Evolutionary conservation across 2,113 vertebrate genomes (phyloP).

Genomic region (Vulpes lagopus): DNA sequence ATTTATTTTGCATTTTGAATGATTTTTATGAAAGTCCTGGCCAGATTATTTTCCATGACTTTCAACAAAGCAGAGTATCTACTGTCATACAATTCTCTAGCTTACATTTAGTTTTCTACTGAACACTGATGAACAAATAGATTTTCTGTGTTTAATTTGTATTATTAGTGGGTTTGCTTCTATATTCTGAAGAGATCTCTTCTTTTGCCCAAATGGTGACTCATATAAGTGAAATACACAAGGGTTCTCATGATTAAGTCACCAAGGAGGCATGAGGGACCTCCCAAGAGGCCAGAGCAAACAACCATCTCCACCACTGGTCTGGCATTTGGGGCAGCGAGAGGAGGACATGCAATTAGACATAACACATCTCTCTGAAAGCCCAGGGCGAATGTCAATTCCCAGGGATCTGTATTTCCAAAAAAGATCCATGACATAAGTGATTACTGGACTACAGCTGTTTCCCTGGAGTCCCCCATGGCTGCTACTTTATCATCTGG

Average conservation of each 20-base stretch:
- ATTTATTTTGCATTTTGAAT: not conserved
- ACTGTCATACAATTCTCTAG: not conserved
- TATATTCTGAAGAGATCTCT: slow-evolving; percentile 60
- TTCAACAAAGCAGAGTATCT: not conserved
- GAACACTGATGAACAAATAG: not conserved
- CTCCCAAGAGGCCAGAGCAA: slow-evolving; percentile 69
- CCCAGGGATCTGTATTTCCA: slow-evolving; percentile 24
- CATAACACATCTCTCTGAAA: slow-evolving; percentile 54
- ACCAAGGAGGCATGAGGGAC: slow-evolving; percentile 72
- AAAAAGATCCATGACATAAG: slow-evolving; percentile 42
- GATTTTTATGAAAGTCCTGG: not conserved
- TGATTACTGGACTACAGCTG: slow-evolving; percentile 13
- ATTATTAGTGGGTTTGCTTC: slow-evolving; percentile 59
- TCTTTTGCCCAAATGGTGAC: slow-evolving; percentile 66
- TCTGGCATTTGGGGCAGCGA: slow-evolving; percentile 62
- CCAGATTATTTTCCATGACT: not conserved
- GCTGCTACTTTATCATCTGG: not conserved
- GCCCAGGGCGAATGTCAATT: slow-evolving; percentile 34
- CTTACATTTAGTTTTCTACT: slow-evolving; percentile 43
- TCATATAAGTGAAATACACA: slow-evolving; percentile 77
- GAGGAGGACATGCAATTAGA: slow-evolving; percentile 32
- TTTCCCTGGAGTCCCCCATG: not conserved
- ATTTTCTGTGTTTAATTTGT: slow-evolving; percentile 65
- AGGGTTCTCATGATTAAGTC: slow-evolving; percentile 63
- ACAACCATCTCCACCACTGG: slow-evolving; percentile 46